Evolutionary conservation across 37 sponge, comb jelly and placozoan genomes (phyloP).

Genomic region (Mnemiopsis leidyi): DNA sequence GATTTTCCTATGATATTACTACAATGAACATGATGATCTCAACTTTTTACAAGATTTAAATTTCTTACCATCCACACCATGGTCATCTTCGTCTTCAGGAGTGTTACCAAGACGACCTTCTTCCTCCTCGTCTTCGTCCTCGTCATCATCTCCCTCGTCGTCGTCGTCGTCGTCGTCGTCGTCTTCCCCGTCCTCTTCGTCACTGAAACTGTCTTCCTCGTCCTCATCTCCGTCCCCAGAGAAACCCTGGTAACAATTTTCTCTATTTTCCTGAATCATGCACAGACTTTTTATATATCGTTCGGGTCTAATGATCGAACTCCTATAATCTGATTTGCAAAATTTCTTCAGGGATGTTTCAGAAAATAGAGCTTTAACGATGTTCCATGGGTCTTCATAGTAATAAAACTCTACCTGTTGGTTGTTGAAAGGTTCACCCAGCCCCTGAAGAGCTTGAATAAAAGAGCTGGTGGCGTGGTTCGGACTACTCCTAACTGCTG

Average conservation of each 20-base stretch:
- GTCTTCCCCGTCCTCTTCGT: conserved; percentile 76
- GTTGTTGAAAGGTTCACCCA: neutral
- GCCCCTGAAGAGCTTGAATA: neutral
- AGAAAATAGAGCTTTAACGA: no score
- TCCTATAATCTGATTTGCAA: no score
- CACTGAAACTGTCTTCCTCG: conserved; percentile 72
- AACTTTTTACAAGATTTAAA: neutral
- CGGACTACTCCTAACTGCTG: conserved; percentile 54
- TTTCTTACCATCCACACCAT: neutral
- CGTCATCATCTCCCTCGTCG: conserved; percentile 73
- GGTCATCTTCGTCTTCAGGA: conserved; percentile 52
- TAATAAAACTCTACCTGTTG: conserved; percentile 2
- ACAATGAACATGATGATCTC: neutral
- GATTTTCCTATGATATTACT: neutral
- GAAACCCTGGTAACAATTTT: neutral
- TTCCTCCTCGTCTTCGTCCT: conserved; percentile 66
- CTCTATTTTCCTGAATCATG: no score
- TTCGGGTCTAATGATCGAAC: no score
- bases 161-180: conserved; percentile 70
- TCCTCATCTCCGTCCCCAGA: conserved; percentile 75
- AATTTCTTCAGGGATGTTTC: no score
- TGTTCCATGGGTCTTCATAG: no score
- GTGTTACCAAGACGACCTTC: conserved; percentile 65
- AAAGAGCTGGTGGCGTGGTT: neutral
- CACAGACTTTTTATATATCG: no score